These are phyloP conservation scores for Endotricha flammealis DNA, from an alignment of 2,888 invertebrate genomes.

Conservation along the genomic window DNA sequence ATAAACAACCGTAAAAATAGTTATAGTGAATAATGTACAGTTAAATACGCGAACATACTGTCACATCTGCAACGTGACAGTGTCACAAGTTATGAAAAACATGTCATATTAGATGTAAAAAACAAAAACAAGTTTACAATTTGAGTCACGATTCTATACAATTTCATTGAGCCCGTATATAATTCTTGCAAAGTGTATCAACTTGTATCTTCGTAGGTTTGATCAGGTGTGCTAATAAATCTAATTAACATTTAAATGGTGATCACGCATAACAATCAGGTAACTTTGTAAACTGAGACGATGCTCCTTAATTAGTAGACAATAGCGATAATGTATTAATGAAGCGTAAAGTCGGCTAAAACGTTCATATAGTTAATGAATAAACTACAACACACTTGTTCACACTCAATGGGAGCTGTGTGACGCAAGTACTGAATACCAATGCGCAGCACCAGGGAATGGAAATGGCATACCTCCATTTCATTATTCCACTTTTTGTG, in stretches of 20 bases:
- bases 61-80: no score
- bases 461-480: conserved; percentile 18
- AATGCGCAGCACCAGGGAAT: conserved; percentile 14
- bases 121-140: conserved; percentile 28
- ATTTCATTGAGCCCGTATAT: conserved; percentile 27
- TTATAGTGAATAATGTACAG: no score
- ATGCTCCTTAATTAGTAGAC: conserved; percentile 67
- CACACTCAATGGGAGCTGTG: conserved; percentile 35
- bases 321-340: conserved; percentile 56
- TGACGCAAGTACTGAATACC: conserved; percentile 39
- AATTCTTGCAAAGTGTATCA: conserved; percentile 28
- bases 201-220: conserved; percentile 42
- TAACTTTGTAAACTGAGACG: conserved; percentile 60
- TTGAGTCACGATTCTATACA: conserved; percentile 34
- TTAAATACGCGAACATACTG: no score
- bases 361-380: conserved; percentile 40
- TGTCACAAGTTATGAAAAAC: no score
- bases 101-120: conserved; percentile 16
- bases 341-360: conserved; percentile 50
- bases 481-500: conserved; percentile 17
- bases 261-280: conserved; percentile 75
- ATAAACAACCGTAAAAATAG: no score
- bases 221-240: conserved; percentile 68
- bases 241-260: conserved; percentile 77
- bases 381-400: conserved; percentile 50